Conservation (phyloP, 30 jellyfish, hydroid and myxozoan species). For the Aurelia coerulea region DNA sequence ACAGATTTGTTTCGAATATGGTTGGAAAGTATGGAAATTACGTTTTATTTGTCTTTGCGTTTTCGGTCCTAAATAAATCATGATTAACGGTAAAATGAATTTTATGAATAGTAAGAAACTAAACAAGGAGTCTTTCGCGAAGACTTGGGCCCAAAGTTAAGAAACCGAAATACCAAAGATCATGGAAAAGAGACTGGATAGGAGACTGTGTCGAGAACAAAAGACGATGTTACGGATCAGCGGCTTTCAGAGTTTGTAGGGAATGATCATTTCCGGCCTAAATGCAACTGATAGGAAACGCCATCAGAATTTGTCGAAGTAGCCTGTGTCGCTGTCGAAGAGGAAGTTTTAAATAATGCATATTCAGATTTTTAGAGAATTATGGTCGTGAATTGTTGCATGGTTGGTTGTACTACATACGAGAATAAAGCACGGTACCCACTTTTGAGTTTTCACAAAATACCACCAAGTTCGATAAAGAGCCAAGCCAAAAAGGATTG, state of each 20-base stretch:
- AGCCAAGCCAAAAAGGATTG: slow-evolving; percentile 36
- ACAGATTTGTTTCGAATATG: too few species aligned
- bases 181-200: slow-evolving; percentile 25
- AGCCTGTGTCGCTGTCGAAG: too few species aligned
- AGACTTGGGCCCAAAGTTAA: too few species aligned
- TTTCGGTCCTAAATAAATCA: too few species aligned
- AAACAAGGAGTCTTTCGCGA: too few species aligned
- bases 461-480: slow-evolving; percentile 26
- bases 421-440: slow-evolving; percentile 23
- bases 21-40: too few species aligned
- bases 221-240: slow-evolving; percentile 47
- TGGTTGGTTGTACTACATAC: slow-evolving; percentile 34
- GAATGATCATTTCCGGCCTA: slow-evolving; percentile 53
- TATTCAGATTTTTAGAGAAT: too few species aligned
- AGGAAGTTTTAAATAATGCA: too few species aligned
- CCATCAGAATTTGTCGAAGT: background rate
- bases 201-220: slow-evolving; percentile 48
- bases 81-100: too few species aligned
- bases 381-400: slow-evolving; percentile 48
- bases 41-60: too few species aligned
- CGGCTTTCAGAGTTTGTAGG: slow-evolving; percentile 35
- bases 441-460: slow-evolving; percentile 27
- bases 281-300: slow-evolving; percentile 10
- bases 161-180: too few species aligned
- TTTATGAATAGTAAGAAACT: too few species aligned